A percentile compares a stretch with the other conserved stretches of the same genome.
Evolutionary conservation across 2,888 invertebrate species (phyloP).

Genomic region (Merodon equestris): DNA sequence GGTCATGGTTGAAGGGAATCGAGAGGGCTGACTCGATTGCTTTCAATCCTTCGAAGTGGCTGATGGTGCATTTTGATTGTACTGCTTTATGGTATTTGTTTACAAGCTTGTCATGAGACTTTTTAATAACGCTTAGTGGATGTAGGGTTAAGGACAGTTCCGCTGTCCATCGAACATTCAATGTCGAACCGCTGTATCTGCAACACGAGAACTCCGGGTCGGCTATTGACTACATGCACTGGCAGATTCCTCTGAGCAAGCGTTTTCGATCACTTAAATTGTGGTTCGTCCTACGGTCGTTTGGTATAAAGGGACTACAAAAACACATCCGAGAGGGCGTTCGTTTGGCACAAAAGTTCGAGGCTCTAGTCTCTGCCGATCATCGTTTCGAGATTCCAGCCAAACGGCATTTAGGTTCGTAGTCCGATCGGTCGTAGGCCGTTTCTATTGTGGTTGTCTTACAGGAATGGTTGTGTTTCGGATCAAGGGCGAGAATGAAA

Average conservation of each 20-base stretch:
- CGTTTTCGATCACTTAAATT: slow-evolving; percentile 95
- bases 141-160: slow-evolving; percentile 95
- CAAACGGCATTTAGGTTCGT: slow-evolving; percentile 84
- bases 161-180: slow-evolving; percentile 96
- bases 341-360: slow-evolving; percentile 92
- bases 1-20: slow-evolving; percentile 94
- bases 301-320: slow-evolving; percentile 93
- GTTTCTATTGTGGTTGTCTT: slow-evolving; percentile 39
- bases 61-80: slow-evolving; percentile 99
- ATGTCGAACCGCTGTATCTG: slow-evolving; percentile 97
- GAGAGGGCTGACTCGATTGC: slow-evolving; percentile 96
- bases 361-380: slow-evolving; percentile 90
- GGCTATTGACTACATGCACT: slow-evolving; percentile 98
- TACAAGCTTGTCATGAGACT: not conserved
- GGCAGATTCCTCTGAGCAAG: slow-evolving; percentile 97
- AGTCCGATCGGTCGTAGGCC: too few relatives aligned
- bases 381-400: slow-evolving; percentile 94
- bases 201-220: slow-evolving; percentile 98
- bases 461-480: slow-evolving; percentile 93
- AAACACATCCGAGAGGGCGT: slow-evolving; percentile 96
- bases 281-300: slow-evolving; percentile 98
- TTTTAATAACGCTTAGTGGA: not conserved
- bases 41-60: slow-evolving; percentile 99
- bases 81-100: slow-evolving; percentile 95
- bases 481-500: slow-evolving; percentile 89